A percentile compares a stretch with the other conserved stretches of the same genome.
Evolutionary conservation across 2,113 vertebrate genomes (phyloP).

Genomic region (Laterallus jamaicensis): DNA sequence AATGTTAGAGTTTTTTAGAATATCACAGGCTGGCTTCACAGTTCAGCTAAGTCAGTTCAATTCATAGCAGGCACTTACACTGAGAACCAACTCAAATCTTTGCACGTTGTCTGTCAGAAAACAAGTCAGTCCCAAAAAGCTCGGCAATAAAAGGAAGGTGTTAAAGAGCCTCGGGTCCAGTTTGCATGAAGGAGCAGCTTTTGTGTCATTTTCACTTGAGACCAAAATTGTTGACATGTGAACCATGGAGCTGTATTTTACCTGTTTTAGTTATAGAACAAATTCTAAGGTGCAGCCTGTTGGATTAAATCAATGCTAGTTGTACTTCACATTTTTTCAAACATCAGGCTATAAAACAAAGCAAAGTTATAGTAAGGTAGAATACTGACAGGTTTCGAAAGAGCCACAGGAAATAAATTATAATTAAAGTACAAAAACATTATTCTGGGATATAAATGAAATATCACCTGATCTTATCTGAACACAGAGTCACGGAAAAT

Average conservation of each 20-base stretch:
- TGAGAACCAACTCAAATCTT: not conserved
- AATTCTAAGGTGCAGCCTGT: not conserved
- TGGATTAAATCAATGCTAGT: not conserved
- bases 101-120: not conserved
- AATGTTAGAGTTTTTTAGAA: not conserved
- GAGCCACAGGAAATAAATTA: not conserved
- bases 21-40: not conserved
- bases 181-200: not conserved
- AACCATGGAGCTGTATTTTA: not conserved
- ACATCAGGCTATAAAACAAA: not conserved
- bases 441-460: not conserved
- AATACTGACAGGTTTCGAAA: not conserved
- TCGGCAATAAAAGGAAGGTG: not conserved
- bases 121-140: not conserved
- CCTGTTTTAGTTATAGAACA: not conserved
- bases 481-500: not conserved
- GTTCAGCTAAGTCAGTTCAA: not conserved
- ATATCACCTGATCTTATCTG: not conserved
- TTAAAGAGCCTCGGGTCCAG: not conserved
- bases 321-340: not conserved
- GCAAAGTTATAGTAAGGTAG: not conserved
- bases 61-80: not conserved
- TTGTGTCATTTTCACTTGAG: not conserved
- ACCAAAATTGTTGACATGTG: not conserved
- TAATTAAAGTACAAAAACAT: not conserved